Base-by-base conservation (phyloP, 1,140 invertebrate species). In the Varroa destructor region DNA sequence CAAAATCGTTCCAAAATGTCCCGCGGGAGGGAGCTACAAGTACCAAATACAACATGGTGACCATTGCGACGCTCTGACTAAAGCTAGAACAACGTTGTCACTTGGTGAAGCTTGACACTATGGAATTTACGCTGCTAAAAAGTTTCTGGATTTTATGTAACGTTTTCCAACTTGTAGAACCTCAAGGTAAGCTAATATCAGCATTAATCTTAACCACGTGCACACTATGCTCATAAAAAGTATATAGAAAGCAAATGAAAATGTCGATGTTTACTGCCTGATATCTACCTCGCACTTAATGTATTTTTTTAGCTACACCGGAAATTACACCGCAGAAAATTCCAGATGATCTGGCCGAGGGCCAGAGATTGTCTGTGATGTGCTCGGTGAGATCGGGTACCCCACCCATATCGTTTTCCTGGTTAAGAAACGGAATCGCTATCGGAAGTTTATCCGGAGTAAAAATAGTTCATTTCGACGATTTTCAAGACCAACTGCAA, bases 351-450 rank as follows among this genome's bases (percentile, higher is more conserved):
- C 37, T 67, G 12, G 61, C 46, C 61, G 61, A 67, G 37, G 46
- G 46, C 46, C 61, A 46, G 10, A 40, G 61, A 43, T 37, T 67
- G 10, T 67, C 61, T 8, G 40, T 67, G 12, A 67, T 67, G 61
- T 67, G 61, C 8, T 67, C 61, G 40, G 61, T 67, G 37, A 67
- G 40, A 14, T 40, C 46, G 37, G 61, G 61, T 14, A 67, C 61
- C 40, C 61, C 61, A 46, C 61, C 61, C 12, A 67, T 67, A 67
- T 67, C 61, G 46, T 67, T 67, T 46, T 43, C 37, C 10, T 67
- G 61, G 61, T 36, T 67, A 46, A 67, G 40, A 67, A 37, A 67
- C 40, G 46, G 61, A 40, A 67, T 12, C 40, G 40, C 61, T 2
- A 67, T 67, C 37, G 61, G 61, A 36, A 43, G 40, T 14, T 8